Percentiles rank a stretch among this genome's conserved stretches.
Conservation (phyloP, 1,140 invertebrate species). For the Chionoecetes opilio region DNA sequence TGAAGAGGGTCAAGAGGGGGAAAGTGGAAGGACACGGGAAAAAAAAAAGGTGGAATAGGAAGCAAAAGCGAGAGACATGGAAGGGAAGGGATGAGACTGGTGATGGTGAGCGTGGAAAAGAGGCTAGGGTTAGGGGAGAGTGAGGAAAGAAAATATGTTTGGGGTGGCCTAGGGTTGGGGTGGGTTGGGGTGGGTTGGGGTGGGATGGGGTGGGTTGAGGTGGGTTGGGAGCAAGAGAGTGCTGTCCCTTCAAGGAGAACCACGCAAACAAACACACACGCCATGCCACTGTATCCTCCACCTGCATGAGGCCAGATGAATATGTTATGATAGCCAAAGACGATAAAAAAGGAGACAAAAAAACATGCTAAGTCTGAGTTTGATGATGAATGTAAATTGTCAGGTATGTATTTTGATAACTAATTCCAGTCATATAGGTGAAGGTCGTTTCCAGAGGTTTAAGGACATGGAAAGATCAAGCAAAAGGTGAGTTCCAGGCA, state of each 20-base stretch:
- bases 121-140: not conserved
- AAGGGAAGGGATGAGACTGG: not conserved
- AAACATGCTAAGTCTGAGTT: not conserved
- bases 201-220: not conserved
- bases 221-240: too few species aligned
- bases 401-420: not conserved
- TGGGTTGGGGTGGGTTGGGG: not conserved
- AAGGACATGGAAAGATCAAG: not conserved
- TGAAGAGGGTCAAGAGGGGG: too few species aligned
- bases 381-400: too few species aligned
- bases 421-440: not conserved
- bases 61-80: not conserved
- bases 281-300: not conserved
- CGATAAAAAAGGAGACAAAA: not conserved
- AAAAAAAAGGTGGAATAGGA: not conserved
- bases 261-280: not conserved
- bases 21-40: too few species aligned
- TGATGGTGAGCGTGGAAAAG: too few species aligned
- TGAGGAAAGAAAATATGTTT: not conserved
- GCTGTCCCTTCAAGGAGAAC: constrained; percentile 2
- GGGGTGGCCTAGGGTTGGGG: not conserved
- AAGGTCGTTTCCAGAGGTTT: not conserved
- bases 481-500: not conserved
- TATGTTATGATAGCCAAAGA: not conserved
- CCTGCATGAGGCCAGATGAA: not conserved